A percentile compares a stretch with the other conserved stretches of the same genome.
Conservation (phyloP, 2,888 invertebrate genomes). For the Volucella bombylans region DNA sequence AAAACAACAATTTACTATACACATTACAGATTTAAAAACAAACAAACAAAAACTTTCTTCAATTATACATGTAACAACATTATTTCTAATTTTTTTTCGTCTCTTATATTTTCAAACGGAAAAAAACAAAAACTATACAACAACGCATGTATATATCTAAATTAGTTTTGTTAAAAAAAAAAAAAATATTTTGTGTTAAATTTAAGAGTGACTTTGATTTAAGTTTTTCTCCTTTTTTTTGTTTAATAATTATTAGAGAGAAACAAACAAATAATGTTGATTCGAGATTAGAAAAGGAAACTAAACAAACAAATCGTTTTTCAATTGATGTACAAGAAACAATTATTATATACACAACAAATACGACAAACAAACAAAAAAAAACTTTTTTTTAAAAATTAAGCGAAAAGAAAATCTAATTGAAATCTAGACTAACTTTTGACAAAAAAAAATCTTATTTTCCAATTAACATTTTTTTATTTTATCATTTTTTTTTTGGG, state of each 20-base stretch:
- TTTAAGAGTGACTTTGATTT: slow-evolving; percentile 31
- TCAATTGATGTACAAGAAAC: slow-evolving; percentile 64
- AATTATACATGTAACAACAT: slow-evolving; percentile 13
- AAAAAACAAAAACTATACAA: slow-evolving; percentile 76
- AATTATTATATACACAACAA: slow-evolving; percentile 56
- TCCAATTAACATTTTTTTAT: slow-evolving; percentile 36
- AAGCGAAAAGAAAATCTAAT: slow-evolving; percentile 42
- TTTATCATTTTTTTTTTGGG: not conserved
- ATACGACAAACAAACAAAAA: slow-evolving; percentile 43
- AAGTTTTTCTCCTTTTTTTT: slow-evolving; percentile 7
- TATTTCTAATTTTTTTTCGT: slow-evolving; percentile 54
- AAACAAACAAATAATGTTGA: slow-evolving; percentile 77
- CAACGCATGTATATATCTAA: slow-evolving; percentile 53
- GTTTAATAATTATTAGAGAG: slow-evolving; percentile 52
- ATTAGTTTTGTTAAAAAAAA: slow-evolving; percentile 21
- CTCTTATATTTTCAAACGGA: slow-evolving; percentile 27
- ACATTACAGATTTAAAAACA: slow-evolving; percentile 25
- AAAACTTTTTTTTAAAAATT: slow-evolving; percentile 33
- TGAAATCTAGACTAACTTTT: slow-evolving; percentile 39
- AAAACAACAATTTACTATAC: slow-evolving; percentile 1
- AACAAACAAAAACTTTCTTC: slow-evolving; percentile 62
- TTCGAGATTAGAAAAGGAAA: slow-evolving; percentile 76
- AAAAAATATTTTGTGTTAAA: slow-evolving; percentile 77
- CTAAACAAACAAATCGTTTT: slow-evolving; percentile 40
- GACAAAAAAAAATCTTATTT: slow-evolving; percentile 16